Evolutionary conservation across 1,140 invertebrate genomes (phyloP).

Genomic region (Apis cerana): DNA sequence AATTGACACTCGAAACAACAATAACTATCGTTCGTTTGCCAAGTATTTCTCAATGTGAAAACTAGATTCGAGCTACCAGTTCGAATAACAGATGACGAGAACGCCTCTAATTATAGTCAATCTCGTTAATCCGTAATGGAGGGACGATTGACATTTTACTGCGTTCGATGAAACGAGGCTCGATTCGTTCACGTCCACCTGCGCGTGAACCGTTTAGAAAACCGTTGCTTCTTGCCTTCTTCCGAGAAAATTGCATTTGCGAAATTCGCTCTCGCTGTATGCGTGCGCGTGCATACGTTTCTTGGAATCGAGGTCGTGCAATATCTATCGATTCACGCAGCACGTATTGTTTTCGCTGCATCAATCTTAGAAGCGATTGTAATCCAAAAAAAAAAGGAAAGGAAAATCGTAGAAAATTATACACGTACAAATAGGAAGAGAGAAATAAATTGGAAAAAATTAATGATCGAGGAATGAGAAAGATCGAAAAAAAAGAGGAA

Average conservation of each 20-base stretch:
- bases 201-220: neutral
- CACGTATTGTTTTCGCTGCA: too few relatives aligned
- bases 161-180: neutral
- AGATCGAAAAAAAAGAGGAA: too few relatives aligned
- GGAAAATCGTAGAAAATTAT: too few relatives aligned
- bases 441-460: too few relatives aligned
- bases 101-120: slow-evolving; percentile 53
- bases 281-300: neutral
- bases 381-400: too few relatives aligned
- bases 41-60: slow-evolving; percentile 71
- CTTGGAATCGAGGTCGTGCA: neutral
- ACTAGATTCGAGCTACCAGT: neutral
- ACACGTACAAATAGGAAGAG: too few relatives aligned
- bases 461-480: too few relatives aligned
- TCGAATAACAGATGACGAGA: slow-evolving; percentile 27
- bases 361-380: too few relatives aligned
- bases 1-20: slow-evolving; percentile 62
- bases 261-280: neutral
- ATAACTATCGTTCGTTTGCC: slow-evolving; percentile 66
- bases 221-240: neutral
- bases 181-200: neutral
- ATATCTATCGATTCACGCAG: too few relatives aligned
- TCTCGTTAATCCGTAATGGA: slow-evolving; percentile 15
- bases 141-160: neutral
- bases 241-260: neutral